These are phyloP conservation scores for Cheirogaleus major DNA, from an alignment of 2,797 vertebrate species.

Conservation along the genomic window DNA sequence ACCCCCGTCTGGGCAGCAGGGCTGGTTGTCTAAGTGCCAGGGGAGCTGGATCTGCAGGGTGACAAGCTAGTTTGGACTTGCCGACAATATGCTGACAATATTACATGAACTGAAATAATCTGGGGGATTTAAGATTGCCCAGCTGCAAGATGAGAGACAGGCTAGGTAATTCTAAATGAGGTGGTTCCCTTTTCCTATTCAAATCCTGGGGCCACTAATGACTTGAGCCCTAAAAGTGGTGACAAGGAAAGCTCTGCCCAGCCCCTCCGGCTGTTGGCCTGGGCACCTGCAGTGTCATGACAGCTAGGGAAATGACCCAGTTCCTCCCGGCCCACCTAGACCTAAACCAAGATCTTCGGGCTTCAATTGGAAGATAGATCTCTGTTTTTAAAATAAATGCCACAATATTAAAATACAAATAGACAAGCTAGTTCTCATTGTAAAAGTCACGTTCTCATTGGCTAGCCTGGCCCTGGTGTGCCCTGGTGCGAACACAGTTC, in stretches of 20 bases:
- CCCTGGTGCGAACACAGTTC: background rate
- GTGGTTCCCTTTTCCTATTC: background rate
- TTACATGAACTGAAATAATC: background rate
- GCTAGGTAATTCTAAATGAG: background rate
- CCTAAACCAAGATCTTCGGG: background rate
- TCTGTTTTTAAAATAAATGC: background rate
- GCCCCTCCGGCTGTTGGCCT: background rate
- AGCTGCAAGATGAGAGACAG: background rate
- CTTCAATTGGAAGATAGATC: conserved; percentile 8
- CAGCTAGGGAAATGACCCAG: background rate
- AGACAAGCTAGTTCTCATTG: background rate
- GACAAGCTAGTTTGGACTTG: background rate
- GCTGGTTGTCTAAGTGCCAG: background rate
- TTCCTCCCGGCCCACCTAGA: background rate
- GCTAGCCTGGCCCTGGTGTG: background rate
- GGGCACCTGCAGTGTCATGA: background rate
- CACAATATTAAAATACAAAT: background rate
- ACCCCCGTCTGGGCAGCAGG: background rate
- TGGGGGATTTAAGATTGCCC: background rate
- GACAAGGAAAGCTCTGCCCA: background rate
- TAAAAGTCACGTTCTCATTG: background rate
- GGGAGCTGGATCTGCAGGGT: background rate
- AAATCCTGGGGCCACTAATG: background rate
- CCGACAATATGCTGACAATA: background rate
- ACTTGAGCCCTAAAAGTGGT: background rate